Evolutionary conservation across 2,888 invertebrate species (phyloP).

Genomic region (Gerris lacustris): DNA sequence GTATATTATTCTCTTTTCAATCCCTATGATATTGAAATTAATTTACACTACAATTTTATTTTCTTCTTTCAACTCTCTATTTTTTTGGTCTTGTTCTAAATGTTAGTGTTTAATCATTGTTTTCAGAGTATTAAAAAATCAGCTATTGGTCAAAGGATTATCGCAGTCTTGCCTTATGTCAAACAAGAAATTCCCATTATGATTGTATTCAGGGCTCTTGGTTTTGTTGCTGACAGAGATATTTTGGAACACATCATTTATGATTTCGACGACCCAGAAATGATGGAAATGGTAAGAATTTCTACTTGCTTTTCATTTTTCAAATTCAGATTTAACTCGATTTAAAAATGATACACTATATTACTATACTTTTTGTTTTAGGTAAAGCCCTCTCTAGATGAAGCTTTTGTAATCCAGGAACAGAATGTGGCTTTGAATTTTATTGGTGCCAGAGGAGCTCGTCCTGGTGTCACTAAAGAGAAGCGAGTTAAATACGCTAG

Average conservation of each 20-base stretch:
- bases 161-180: conserved; percentile 95
- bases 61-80: too few relatives aligned
- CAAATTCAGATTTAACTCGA: neutral
- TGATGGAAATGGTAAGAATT: conserved; percentile 92
- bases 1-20: too few relatives aligned
- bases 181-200: conserved; percentile 99
- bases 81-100: too few relatives aligned
- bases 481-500: conserved; percentile 98
- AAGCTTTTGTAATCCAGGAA: conserved; percentile 98
- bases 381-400: conserved; percentile 94
- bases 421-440: conserved; percentile 98
- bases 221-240: conserved; percentile 98
- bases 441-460: conserved; percentile 92
- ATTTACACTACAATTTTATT: too few relatives aligned
- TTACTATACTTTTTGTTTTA: conserved; percentile 23
- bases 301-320: neutral
- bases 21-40: too few relatives aligned
- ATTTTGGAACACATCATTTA: conserved; percentile 99
- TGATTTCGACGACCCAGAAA: conserved; percentile 99
- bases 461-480: conserved; percentile 96
- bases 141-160: conserved; percentile 95
- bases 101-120: neutral
- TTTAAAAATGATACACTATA: neutral
- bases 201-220: conserved; percentile 97
- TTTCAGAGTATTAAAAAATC: conserved; percentile 89